Percentiles rank a stretch among this genome's conserved stretches.
These are phyloP conservation scores for Hololepta plana DNA, from an alignment of 2,888 invertebrate species.

Conservation along the genomic window DNA sequence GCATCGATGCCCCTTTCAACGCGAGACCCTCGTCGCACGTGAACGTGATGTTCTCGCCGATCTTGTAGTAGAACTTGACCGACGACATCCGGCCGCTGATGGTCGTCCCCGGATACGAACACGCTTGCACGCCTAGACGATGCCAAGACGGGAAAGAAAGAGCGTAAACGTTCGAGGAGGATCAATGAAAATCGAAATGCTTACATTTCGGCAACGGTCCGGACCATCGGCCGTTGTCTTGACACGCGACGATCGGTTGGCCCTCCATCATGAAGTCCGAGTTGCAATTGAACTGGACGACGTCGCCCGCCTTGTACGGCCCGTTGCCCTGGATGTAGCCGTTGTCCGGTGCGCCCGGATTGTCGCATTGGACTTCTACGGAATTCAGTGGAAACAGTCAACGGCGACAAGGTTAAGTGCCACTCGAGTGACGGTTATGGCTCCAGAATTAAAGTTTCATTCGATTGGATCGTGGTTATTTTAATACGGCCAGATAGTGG, in stretches of 20 bases:
- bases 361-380: slow-evolving; percentile 62
- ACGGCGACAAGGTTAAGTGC: too few species aligned
- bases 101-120: slow-evolving; percentile 73
- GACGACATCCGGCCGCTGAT: slow-evolving; percentile 73
- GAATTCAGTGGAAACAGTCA: too few species aligned
- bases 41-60: slow-evolving; percentile 70
- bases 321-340: slow-evolving; percentile 64
- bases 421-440: background rate
- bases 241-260: slow-evolving; percentile 75
- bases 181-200: slow-evolving; percentile 11
- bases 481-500: too few species aligned
- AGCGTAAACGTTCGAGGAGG: background rate
- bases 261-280: slow-evolving; percentile 81
- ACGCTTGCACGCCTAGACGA: slow-evolving; percentile 39
- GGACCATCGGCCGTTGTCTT: slow-evolving; percentile 75
- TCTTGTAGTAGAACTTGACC: slow-evolving; percentile 76
- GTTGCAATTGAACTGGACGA: slow-evolving; percentile 75
- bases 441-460: too few species aligned
- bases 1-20: slow-evolving; percentile 57
- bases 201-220: slow-evolving; percentile 69
- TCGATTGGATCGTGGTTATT: too few species aligned
- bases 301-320: slow-evolving; percentile 67
- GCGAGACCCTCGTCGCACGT: slow-evolving; percentile 62
- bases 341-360: slow-evolving; percentile 53
- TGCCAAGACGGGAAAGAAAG: background rate